Percentiles rank a stretch among this genome's conserved stretches.
These are phyloP conservation scores for Acronicta aceris DNA, from an alignment of 2,888 invertebrate species.

Conservation along the genomic window DNA sequence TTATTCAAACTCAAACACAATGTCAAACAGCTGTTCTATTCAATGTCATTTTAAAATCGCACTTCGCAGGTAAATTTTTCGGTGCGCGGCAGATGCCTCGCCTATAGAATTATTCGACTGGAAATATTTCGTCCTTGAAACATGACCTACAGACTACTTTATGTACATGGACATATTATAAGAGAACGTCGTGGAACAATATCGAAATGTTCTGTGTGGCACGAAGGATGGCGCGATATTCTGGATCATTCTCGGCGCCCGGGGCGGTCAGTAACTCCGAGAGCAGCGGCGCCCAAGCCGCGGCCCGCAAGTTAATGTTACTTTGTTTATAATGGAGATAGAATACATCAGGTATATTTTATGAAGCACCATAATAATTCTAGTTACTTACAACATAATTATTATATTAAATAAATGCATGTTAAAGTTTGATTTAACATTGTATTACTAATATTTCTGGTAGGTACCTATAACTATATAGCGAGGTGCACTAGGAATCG, in stretches of 20 bases:
- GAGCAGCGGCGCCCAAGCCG: slow-evolving; percentile 34
- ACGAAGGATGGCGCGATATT: slow-evolving; percentile 6
- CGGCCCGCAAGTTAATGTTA: slow-evolving; percentile 3
- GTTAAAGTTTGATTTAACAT: too few species aligned
- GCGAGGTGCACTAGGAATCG: too few species aligned
- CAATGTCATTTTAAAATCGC: not conserved
- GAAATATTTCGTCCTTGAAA: slow-evolving; percentile 45
- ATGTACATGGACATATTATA: not conserved
- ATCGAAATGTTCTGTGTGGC: slow-evolving; percentile 9
- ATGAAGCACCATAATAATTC: too few species aligned
- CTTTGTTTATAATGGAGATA: not conserved
- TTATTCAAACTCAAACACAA: not conserved
- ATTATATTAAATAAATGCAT: too few species aligned
- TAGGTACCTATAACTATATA: too few species aligned
- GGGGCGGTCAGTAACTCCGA: slow-evolving; percentile 8
- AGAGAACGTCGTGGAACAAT: slow-evolving; percentile 28
- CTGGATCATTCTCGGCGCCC: slow-evolving; percentile 29
- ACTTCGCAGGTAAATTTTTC: not conserved
- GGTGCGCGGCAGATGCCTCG: not conserved
- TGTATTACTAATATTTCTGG: too few species aligned
- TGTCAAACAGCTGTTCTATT: not conserved
- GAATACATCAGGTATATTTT: too few species aligned
- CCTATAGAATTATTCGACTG: not conserved
- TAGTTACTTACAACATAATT: too few species aligned
- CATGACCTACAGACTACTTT: slow-evolving; percentile 46